Base-by-base conservation (phyloP, 2,113 vertebrate species). In the Cettia cetti region DNA sequence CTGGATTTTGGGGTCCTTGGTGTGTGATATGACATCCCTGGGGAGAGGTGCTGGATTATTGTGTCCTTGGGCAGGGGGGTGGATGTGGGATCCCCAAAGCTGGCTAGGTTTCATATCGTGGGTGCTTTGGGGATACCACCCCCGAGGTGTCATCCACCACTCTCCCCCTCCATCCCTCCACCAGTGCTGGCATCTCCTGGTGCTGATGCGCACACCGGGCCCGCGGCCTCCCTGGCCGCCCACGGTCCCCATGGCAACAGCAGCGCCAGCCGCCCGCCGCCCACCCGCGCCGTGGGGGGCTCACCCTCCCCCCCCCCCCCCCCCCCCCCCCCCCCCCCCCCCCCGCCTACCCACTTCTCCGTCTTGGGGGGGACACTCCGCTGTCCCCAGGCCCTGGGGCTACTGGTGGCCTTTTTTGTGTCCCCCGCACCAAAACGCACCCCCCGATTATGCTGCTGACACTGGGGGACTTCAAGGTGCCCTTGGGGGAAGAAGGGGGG, bases 201-300 rank as follows among this genome's bases (percentile, higher is more conserved):
- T 50, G 65, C 65, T 22, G 57, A 88, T 78, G 74, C 30, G 15
- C 54, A 9, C 74, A 40, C 20, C 57, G 44, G 77, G 90, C 75
- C 69, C 72, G 53, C 82, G 20, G 66, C 30, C 74, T 81, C 80
- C 81, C 80, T 37, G 35, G 40, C 85, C 74, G 37, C 91, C 91
- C 80, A 93, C 86, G 60, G 47, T 84, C 66, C 72, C 91, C 91
- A 79, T 92, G 85, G 85, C 79, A 83, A 92, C 85, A 18, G 91
- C 78, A 83, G 85, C 85, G 91, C 79, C 85, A 78, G 85, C 65
- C 84, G 31, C 84, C 84, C 28, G 44, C 71, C 64, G n/a, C 78
- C 84, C 84, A 52, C 90, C 64, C 42, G 10, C 42, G 7, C 64
- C 47, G 7, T 26, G 57, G 57, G 57, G 57, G 8, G 22, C n/a